Conservation (phyloP, 2,113 vertebrate genomes). For the Eira barbara region DNA sequence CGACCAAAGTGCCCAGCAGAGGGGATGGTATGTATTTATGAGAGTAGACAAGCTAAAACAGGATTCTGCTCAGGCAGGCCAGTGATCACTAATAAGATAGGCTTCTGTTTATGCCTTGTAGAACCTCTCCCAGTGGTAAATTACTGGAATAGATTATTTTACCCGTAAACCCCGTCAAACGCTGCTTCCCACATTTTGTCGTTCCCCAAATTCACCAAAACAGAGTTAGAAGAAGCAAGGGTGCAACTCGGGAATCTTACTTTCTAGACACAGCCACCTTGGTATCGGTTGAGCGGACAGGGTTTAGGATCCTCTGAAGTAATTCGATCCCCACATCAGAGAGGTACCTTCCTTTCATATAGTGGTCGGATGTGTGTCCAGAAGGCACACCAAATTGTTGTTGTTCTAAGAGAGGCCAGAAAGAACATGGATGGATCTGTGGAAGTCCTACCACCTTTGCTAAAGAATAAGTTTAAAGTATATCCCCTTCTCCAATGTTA, state of each 20-base stretch:
- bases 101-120: not conserved
- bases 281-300: not conserved
- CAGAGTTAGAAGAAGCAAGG: not conserved
- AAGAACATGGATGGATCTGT: not conserved
- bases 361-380: not conserved
- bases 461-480: not conserved
- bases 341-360: not conserved
- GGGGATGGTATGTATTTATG: slow-evolving; percentile 80
- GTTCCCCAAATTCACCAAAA: not conserved
- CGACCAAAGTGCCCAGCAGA: slow-evolving; percentile 80
- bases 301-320: not conserved
- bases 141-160: not conserved
- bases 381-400: not conserved
- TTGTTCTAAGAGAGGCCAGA: not conserved
- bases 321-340: not conserved
- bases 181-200: not conserved
- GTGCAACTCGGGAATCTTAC: not conserved
- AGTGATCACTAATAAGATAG: not conserved
- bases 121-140: not conserved
- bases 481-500: not conserved
- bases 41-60: not conserved
- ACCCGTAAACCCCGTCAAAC: not conserved
- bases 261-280: not conserved
- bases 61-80: not conserved
- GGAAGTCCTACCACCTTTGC: not conserved